Evolutionary conservation across 2,797 vertebrate genomes (phyloP).

Genomic region (Enteromius thamalakanensis): DNA sequence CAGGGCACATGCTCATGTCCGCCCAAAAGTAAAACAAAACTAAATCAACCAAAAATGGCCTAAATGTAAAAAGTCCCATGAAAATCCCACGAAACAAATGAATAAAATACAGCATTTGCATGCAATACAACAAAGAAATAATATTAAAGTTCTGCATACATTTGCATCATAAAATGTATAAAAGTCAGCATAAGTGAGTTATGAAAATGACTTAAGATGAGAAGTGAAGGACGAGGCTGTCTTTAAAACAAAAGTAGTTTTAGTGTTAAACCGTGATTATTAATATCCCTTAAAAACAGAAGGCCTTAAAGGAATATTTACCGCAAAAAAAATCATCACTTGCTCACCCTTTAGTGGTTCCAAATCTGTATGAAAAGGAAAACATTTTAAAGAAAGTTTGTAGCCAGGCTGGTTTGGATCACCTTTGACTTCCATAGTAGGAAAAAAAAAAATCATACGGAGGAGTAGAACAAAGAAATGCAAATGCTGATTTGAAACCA

Average conservation of each 20-base stretch:
- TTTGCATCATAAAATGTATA: slow-evolving; percentile 2
- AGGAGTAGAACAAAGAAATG: too few relatives aligned
- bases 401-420: too few relatives aligned
- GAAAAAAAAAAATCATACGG: too few relatives aligned
- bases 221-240: background rate
- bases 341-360: too few relatives aligned
- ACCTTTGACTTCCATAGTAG: too few relatives aligned
- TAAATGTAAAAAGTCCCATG: background rate
- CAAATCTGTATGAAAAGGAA: too few relatives aligned
- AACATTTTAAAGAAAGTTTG: too few relatives aligned
- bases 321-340: too few relatives aligned
- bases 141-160: slow-evolving; percentile 25
- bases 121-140: slow-evolving; percentile 2
- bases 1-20: slow-evolving; percentile 67
- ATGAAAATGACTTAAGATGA: background rate
- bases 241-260: background rate
- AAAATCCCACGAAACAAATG: background rate
- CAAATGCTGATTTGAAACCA: too few relatives aligned
- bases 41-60: slow-evolving; percentile 7
- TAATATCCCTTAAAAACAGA: background rate
- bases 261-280: background rate
- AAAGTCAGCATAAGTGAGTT: slow-evolving; percentile 21
- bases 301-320: background rate
- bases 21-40: slow-evolving; percentile 41
- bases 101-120: slow-evolving; percentile 13